phyloP scores from a whole-genome alignment of 2,888 invertebrate genomes.

The Nemotelus pantherinus region DNA sequence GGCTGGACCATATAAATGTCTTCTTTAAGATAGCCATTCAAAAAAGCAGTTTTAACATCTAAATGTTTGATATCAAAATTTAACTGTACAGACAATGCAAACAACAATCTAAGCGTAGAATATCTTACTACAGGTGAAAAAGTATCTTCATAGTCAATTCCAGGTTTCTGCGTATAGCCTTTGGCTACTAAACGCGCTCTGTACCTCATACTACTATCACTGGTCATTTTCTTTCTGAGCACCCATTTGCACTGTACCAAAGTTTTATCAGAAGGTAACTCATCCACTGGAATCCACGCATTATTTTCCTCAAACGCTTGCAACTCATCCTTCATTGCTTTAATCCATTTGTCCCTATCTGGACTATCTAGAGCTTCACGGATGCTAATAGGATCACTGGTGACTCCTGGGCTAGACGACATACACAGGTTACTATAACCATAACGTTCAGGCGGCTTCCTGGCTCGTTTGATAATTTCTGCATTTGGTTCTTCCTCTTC shows the following conservation, averaged over 20 bases:
- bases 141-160: constrained; percentile 54
- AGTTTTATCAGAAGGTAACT: constrained; percentile 48
- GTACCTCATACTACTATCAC: constrained; percentile 52
- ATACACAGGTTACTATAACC: not conserved
- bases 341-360: too few species aligned
- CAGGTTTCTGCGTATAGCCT: constrained; percentile 45
- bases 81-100: constrained; percentile 38
- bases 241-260: constrained; percentile 57
- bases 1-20: not conserved
- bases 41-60: not conserved
- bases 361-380: too few species aligned
- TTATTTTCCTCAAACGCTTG: constrained; percentile 55
- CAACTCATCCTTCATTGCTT: constrained; percentile 56
- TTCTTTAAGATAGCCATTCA: constrained; percentile 1
- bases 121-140: constrained; percentile 52
- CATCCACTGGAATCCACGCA: constrained; percentile 54
- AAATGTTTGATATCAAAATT: not conserved
- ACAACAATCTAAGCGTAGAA: constrained; percentile 52
- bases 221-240: constrained; percentile 50
- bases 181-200: constrained; percentile 54
- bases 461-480: too few species aligned
- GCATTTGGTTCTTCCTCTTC: not conserved
- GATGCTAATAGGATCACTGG: not conserved
- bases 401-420: too few species aligned
- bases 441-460: not conserved